Conservation (phyloP, 2,113 vertebrate genomes). For the Bubo bubo region DNA sequence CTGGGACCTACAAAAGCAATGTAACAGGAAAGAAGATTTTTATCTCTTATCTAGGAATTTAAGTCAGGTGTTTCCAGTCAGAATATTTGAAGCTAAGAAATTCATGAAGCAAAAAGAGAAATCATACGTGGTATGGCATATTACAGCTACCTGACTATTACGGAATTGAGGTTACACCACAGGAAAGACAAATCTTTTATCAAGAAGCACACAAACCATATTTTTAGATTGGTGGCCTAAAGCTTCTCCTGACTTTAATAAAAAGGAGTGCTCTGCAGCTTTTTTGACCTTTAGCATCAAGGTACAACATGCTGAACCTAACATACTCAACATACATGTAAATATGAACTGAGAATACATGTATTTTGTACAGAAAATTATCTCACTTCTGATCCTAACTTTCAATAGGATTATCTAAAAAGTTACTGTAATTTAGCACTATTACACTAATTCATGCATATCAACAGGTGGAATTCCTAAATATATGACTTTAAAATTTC, state of each 20-base stretch:
- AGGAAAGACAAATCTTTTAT: neutral
- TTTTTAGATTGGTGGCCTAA: neutral
- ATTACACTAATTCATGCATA: neutral
- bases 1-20: slow-evolving; percentile 83
- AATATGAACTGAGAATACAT: neutral
- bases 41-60: no score
- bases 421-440: neutral
- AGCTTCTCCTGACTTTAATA: neutral
- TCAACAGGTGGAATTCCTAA: neutral
- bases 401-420: neutral
- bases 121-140: rapidly evolving
- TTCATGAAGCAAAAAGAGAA: neutral
- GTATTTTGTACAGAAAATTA: neutral
- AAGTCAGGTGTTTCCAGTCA: neutral
- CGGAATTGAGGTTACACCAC: neutral
- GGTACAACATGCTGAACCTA: neutral
- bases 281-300: neutral
- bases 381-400: neutral
- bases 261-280: neutral
- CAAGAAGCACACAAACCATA: neutral
- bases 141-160: neutral
- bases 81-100: neutral
- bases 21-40: no score
- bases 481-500: neutral
- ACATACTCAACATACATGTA: rapidly evolving